phyloP scores from a whole-genome alignment of 2,888 invertebrate genomes.

The Gisinianus flammeolus region DNA sequence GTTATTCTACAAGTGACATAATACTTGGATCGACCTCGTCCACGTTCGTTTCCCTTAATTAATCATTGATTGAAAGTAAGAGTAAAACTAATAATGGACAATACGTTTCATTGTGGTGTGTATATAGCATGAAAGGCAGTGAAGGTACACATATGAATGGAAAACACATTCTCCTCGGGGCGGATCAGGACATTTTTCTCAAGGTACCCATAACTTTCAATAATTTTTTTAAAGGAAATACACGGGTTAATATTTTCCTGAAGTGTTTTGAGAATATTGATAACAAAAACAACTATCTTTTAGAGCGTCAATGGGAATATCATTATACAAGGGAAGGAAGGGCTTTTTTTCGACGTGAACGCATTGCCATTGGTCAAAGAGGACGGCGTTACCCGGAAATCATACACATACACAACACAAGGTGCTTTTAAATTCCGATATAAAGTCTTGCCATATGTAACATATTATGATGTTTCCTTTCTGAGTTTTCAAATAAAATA shows the following conservation, averaged over 20 bases:
- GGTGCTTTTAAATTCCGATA: too few species aligned
- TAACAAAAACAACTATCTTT: slow-evolving; percentile 5
- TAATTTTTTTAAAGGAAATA: background rate
- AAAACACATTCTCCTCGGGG: slow-evolving; percentile 74
- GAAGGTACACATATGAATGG: slow-evolving; percentile 69
- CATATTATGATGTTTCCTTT: too few species aligned
- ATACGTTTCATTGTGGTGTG: too few species aligned
- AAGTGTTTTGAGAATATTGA: background rate
- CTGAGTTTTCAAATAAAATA: too few species aligned
- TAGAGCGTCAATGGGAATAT: slow-evolving; percentile 75
- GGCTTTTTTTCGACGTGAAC: slow-evolving; percentile 74
- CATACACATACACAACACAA: slow-evolving; percentile 51
- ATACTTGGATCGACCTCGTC: too few species aligned
- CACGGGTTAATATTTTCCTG: background rate
- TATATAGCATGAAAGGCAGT: slow-evolving; percentile 77
- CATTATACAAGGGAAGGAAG: slow-evolving; percentile 69
- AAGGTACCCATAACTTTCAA: slow-evolving; percentile 61
- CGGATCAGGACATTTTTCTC: slow-evolving; percentile 78
- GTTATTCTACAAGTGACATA: too few species aligned
- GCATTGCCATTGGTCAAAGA: slow-evolving; percentile 72
- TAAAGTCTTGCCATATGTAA: too few species aligned
- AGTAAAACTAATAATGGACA: too few species aligned
- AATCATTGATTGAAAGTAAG: too few species aligned
- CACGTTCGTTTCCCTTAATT: too few species aligned
- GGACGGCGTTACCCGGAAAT: slow-evolving; percentile 52